Percentiles rank a stretch among this genome's conserved stretches.
These are phyloP conservation scores for Myotis planiceps DNA, from an alignment of 2,797 vertebrate genomes.

Conservation along the genomic window DNA sequence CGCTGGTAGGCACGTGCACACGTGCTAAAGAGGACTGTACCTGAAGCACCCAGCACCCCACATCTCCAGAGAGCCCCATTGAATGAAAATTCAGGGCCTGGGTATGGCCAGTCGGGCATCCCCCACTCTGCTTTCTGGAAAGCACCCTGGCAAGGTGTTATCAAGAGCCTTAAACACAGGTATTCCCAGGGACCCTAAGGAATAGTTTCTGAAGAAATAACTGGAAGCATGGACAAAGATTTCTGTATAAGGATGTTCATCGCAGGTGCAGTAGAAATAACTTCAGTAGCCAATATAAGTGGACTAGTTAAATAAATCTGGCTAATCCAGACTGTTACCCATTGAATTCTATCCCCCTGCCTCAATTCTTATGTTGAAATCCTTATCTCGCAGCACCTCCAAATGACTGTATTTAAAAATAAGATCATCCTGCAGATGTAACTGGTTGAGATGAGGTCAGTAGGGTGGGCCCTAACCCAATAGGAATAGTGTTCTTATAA, in stretches of 20 bases:
- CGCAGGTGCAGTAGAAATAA: not conserved
- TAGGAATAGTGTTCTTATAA: not conserved
- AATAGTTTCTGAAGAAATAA: not conserved
- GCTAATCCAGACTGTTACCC: not conserved
- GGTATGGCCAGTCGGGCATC: not conserved
- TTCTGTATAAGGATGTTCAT: not conserved
- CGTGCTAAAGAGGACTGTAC: accelerated
- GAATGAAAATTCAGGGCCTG: too few species aligned
- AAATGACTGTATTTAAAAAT: not conserved
- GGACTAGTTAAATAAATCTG: not conserved
- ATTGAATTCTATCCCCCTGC: not conserved
- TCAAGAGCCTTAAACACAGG: not conserved
- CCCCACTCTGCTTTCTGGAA: not conserved
- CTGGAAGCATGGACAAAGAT: not conserved
- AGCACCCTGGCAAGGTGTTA: not conserved
- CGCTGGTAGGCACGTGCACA: accelerated
- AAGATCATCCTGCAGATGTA: not conserved
- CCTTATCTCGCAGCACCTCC: not conserved
- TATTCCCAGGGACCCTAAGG: not conserved
- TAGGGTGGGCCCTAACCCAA: not conserved
- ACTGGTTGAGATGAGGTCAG: not conserved
- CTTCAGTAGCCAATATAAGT: not conserved
- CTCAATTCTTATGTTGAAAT: not conserved
- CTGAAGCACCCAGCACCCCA: not conserved
- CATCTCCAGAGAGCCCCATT: not conserved